phyloP scores from a whole-genome alignment of 2,888 invertebrate genomes.

The Trissolcus brochymenae region DNA sequence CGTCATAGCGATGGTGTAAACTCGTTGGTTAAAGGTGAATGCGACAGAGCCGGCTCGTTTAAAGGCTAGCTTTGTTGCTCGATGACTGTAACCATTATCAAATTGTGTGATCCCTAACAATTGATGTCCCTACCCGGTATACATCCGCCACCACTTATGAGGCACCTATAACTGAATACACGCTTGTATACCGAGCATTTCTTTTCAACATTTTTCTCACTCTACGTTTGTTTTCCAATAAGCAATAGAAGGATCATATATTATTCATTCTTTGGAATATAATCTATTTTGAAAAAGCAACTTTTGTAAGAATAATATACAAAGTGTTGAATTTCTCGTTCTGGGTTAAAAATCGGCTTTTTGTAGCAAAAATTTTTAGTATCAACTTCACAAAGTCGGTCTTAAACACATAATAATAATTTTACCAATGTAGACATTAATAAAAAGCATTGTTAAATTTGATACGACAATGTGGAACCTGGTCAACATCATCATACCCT shows the following conservation, averaged over 20 bases:
- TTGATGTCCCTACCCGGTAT: conserved; percentile 36
- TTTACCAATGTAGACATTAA: background rate
- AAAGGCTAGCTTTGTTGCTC: conserved; percentile 65
- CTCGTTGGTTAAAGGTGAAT: conserved; percentile 38
- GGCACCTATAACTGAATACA: conserved; percentile 21
- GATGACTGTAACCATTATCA: conserved; percentile 65
- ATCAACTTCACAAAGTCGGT: too few relatives aligned
- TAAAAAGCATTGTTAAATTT: too few relatives aligned
- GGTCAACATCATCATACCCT: too few relatives aligned
- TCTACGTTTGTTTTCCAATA: too few relatives aligned
- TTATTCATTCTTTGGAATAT: too few relatives aligned
- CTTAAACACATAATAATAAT: background rate
- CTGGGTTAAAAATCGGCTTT: too few relatives aligned
- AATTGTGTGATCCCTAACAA: conserved; percentile 65
- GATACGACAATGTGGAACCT: too few relatives aligned
- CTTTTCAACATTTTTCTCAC: conserved; percentile 3
- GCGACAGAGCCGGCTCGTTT: conserved; percentile 48
- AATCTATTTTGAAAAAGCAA: too few relatives aligned
- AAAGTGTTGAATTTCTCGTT: too few relatives aligned
- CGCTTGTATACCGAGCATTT: conserved; percentile 22
- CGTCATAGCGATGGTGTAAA: conserved; percentile 35
- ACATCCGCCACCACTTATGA: conserved; percentile 21
- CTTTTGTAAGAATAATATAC: too few relatives aligned
- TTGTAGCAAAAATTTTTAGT: too few relatives aligned
- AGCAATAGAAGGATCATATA: too few relatives aligned